Conservation (phyloP, 2,113 vertebrate genomes). For the Brachyhypopomus gauderio region DNA sequence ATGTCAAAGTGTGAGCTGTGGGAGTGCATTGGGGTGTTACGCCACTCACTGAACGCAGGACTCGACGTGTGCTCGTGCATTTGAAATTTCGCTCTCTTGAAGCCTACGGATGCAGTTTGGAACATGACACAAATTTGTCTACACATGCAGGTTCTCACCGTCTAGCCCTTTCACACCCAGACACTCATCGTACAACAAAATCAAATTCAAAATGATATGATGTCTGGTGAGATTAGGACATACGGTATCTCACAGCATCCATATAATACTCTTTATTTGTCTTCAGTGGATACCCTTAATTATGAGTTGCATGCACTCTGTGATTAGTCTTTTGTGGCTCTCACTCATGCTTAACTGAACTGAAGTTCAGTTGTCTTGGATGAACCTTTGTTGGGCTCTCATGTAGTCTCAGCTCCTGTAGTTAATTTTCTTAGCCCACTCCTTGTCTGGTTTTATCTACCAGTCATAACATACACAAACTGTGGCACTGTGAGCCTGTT, state of each 20-base stretch:
- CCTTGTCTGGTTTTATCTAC: not conserved
- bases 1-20: constrained; percentile 67
- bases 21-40: constrained; percentile 66
- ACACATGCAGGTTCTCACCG: too few species aligned
- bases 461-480: not conserved
- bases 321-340: constrained; percentile 61
- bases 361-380: not conserved
- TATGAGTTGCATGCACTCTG: constrained; percentile 62
- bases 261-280: constrained; percentile 69
- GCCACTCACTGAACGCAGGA: constrained; percentile 57
- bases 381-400: not conserved
- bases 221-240: constrained; percentile 28
- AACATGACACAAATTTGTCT: not conserved
- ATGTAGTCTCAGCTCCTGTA: not conserved
- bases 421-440: not conserved
- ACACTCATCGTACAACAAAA: too few species aligned
- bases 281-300: constrained; percentile 61
- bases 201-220: too few species aligned
- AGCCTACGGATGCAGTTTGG: not conserved
- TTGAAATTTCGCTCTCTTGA: not conserved
- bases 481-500: not conserved
- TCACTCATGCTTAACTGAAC: constrained; percentile 1
- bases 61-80: constrained; percentile 38
- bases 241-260: constrained; percentile 36
- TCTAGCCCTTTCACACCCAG: too few species aligned